These are phyloP conservation scores for Trididemnum miniatum DNA, from an alignment of 23 tunicate genomes.

Conservation along the genomic window DNA sequence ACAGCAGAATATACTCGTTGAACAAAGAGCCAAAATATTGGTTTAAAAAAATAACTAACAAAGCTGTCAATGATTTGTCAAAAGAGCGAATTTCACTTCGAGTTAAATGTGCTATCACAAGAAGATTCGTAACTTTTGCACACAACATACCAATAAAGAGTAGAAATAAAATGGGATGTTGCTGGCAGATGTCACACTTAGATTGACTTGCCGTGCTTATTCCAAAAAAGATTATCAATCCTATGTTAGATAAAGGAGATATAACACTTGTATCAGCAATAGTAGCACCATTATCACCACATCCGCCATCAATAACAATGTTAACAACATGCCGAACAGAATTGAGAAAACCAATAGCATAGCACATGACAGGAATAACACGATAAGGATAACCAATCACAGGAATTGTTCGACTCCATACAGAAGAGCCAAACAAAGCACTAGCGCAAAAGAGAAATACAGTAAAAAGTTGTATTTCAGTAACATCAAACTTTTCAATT, in stretches of 20 bases:
- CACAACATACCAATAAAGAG: conserved; percentile 48
- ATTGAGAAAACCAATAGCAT: neutral
- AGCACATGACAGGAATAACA: neutral
- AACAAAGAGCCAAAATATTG: conserved; percentile 41
- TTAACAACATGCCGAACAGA: neutral
- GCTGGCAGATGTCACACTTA: conserved; percentile 11
- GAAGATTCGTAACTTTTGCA: conserved; percentile 71
- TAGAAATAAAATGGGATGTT: conserved; percentile 54
- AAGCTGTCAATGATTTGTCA: conserved; percentile 46
- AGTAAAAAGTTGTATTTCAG: conserved; percentile 58
- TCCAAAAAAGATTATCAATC: conserved; percentile 34
- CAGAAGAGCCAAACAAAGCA: conserved; percentile 32
- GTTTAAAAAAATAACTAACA: conserved; percentile 41
- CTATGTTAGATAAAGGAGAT: conserved; percentile 53
- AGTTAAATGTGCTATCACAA: conserved; percentile 62
- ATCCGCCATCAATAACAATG: conserved; percentile 52
- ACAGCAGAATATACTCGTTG: conserved; percentile 44
- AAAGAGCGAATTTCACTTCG: conserved; percentile 39
- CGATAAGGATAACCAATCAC: neutral
- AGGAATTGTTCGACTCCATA: conserved; percentile 27
- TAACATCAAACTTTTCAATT: conserved; percentile 63
- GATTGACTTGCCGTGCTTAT: conserved; percentile 34
- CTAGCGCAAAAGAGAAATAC: conserved; percentile 40
- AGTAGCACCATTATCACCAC: conserved; percentile 56
- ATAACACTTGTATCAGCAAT: conserved; percentile 70